Conservation (phyloP, 2,888 invertebrate genomes). For the Andrena hattorfiana region DNA sequence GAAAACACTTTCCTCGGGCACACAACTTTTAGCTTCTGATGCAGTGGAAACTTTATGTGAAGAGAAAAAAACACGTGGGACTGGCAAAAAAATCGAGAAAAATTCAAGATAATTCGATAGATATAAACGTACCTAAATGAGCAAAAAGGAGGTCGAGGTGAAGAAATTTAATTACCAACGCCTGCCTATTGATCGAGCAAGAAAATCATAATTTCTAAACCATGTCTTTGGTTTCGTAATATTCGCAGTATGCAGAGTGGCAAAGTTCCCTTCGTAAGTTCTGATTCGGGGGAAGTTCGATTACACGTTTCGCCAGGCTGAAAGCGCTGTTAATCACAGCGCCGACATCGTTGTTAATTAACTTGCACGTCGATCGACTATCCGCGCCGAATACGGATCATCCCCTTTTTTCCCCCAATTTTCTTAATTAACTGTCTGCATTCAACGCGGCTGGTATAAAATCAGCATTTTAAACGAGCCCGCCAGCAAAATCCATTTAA, state of each 20-base stretch:
- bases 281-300: too few species aligned
- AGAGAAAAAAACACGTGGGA: too few species aligned
- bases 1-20: not conserved
- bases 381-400: not conserved
- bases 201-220: too few species aligned
- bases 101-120: too few species aligned
- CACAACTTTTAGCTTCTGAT: not conserved
- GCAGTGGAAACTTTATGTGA: not conserved
- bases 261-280: too few species aligned
- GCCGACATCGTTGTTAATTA: not conserved
- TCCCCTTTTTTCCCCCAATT: not conserved
- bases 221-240: too few species aligned
- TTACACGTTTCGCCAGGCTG: not conserved
- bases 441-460: conserved; percentile 9
- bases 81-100: too few species aligned
- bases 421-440: conserved; percentile 18
- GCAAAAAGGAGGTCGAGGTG: too few species aligned
- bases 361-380: not conserved
- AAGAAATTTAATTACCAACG: too few species aligned
- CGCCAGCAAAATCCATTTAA: conserved; percentile 15
- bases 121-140: too few species aligned
- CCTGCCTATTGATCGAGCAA: too few species aligned
- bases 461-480: conserved; percentile 30
- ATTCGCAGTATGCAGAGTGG: too few species aligned
- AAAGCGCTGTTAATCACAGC: not conserved